Conservation (phyloP, 1,140 invertebrate species). For the Holotrichia oblita region DNA sequence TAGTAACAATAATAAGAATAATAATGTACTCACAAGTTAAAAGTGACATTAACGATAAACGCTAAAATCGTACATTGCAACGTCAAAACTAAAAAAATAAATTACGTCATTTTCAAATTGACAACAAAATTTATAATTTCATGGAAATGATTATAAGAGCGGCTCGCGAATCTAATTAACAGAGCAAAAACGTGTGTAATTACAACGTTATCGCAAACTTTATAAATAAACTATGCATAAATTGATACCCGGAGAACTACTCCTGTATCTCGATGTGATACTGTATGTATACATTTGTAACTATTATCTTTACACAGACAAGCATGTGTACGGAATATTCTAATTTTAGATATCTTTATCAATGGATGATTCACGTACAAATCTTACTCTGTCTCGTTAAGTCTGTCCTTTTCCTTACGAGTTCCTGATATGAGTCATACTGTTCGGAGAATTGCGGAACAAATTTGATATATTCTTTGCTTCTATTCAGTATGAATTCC, state of each 20-base stretch:
- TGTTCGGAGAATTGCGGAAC: not conserved
- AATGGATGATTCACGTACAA: not conserved
- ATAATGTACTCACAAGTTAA: too few species aligned
- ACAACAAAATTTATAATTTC: not conserved
- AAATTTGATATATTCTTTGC: too few species aligned
- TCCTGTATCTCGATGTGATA: too few species aligned
- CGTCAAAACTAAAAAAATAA: not conserved
- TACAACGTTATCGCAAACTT: not conserved
- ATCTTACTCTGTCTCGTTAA: not conserved
- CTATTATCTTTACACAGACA: not conserved
- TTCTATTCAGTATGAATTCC: not conserved
- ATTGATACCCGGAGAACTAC: too few species aligned
- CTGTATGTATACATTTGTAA: constrained; percentile 13
- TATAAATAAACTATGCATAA: constrained; percentile 9
- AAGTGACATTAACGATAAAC: too few species aligned
- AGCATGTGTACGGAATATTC: not conserved
- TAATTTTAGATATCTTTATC: constrained; percentile 14
- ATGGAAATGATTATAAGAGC: not conserved
- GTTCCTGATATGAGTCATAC: not conserved
- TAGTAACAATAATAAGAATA: too few species aligned
- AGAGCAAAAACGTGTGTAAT: not conserved
- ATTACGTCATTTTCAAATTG: not conserved
- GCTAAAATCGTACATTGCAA: too few species aligned
- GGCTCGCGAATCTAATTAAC: not conserved
- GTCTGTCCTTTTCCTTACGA: not conserved